Evolutionary conservation across 2,888 invertebrate species (phyloP).

Genomic region (Callosobruchus maculatus): DNA sequence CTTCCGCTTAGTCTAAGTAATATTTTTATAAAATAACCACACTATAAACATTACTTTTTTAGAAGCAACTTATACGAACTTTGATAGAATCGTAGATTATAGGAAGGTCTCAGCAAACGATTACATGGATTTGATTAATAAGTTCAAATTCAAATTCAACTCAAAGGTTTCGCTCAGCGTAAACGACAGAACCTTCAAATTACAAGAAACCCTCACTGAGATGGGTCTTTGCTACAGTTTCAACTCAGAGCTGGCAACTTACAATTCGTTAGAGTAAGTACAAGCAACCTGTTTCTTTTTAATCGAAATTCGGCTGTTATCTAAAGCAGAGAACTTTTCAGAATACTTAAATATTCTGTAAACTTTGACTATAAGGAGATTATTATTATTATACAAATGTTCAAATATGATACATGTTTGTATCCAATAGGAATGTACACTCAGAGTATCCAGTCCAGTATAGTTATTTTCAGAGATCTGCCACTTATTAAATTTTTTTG

Average conservation of each 20-base stretch:
- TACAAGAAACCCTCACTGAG: conserved; percentile 64
- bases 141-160: conserved; percentile 53
- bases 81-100: conserved; percentile 56
- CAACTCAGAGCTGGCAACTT: conserved; percentile 62
- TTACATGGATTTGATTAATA: conserved; percentile 57
- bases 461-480: too few relatives aligned
- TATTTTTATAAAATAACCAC: neutral
- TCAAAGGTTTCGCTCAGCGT: conserved; percentile 48
- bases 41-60: conserved; percentile 47
- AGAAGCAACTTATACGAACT: conserved; percentile 58
- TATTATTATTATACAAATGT: too few relatives aligned
- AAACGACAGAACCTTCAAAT: conserved; percentile 27
- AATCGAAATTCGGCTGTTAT: too few relatives aligned
- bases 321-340: too few relatives aligned
- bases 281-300: too few relatives aligned
- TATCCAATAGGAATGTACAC: too few relatives aligned
- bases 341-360: too few relatives aligned
- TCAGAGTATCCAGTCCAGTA: too few relatives aligned
- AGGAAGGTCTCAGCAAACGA: conserved; percentile 53
- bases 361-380: too few relatives aligned
- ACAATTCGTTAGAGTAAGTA: conserved; percentile 56
- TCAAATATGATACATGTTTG: too few relatives aligned
- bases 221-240: conserved; percentile 68
- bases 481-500: too few relatives aligned
- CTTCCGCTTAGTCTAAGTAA: too few relatives aligned